Evolutionary conservation across 2,113 vertebrate genomes (phyloP).

Genomic region (Lophura nycthemera): DNA sequence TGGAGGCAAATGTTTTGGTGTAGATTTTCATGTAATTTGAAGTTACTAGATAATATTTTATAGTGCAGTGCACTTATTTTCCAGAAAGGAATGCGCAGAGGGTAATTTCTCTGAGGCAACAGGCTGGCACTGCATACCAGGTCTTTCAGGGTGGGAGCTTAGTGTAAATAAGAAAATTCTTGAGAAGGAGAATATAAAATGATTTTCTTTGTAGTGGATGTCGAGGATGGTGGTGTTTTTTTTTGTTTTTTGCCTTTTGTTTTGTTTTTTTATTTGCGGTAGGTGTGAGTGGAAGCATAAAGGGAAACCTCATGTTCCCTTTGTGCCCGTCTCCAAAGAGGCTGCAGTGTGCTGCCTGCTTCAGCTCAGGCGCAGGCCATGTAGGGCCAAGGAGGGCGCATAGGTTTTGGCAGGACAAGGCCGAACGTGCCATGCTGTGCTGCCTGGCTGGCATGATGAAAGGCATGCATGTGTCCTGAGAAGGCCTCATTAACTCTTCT

Average conservation of each 20-base stretch:
- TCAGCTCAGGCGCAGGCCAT: neutral
- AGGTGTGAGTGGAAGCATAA: neutral
- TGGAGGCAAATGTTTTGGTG: neutral
- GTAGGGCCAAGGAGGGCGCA: neutral
- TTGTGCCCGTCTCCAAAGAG: neutral
- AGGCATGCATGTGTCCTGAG: slow-evolving; percentile 60
- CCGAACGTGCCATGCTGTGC: neutral
- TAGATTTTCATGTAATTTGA: neutral
- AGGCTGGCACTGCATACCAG: neutral
- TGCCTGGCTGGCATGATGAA: slow-evolving; percentile 2
- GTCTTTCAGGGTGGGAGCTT: neutral
- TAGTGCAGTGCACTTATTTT: neutral
- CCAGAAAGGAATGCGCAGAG: neutral
- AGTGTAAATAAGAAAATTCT: neutral
- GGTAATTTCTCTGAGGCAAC: neutral
- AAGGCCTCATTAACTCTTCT: slow-evolving; percentile 77
- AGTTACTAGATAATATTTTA: neutral
- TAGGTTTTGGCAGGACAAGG: neutral
- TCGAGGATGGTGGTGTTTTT: too few relatives aligned
- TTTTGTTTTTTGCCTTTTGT: neutral
- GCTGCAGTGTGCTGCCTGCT: neutral
- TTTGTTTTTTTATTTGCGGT: neutral
- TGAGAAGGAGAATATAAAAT: neutral
- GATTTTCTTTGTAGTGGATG: neutral
- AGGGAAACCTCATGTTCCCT: neutral